Percentiles rank a stretch among this genome's conserved stretches.
Evolutionary conservation across 2,888 invertebrate species (phyloP).

Genomic region (Galerucella calmariensis): DNA sequence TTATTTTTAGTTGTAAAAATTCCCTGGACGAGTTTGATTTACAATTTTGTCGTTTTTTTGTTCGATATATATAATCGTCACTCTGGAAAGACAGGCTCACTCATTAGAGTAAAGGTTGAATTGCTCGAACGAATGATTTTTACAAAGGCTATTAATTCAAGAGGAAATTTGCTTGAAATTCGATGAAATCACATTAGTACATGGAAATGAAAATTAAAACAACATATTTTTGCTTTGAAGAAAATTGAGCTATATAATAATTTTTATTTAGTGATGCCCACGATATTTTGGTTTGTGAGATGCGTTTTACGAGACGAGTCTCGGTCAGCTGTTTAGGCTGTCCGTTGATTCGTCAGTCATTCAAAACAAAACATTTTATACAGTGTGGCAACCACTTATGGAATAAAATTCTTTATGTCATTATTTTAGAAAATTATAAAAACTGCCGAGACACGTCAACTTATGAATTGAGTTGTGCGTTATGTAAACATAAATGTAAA

Average conservation of each 20-base stretch:
- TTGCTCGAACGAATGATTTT: neutral
- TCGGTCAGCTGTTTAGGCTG: too few species aligned
- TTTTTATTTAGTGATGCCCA: neutral
- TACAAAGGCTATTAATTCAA: neutral
- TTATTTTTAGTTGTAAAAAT: slow-evolving; percentile 45
- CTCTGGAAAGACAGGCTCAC: neutral
- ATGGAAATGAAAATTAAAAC: neutral
- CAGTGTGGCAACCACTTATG: too few species aligned
- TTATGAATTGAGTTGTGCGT: too few species aligned
- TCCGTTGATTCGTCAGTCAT: too few species aligned
- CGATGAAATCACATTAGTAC: neutral
- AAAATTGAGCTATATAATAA: neutral
- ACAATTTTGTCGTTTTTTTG: slow-evolving; percentile 24
- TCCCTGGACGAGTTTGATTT: slow-evolving; percentile 39
- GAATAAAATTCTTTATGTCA: too few species aligned
- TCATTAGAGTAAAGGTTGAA: neutral
- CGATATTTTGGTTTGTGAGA: too few species aligned
- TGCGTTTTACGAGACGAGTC: too few species aligned
- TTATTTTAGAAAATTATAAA: too few species aligned
- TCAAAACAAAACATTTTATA: too few species aligned
- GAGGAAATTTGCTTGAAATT: neutral
- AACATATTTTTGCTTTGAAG: neutral
- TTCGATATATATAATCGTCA: neutral
- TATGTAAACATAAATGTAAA: too few species aligned
- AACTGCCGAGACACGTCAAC: too few species aligned